Base-by-base conservation (phyloP, 2,113 vertebrate species). In the Phylloscopus trochilus region DNA sequence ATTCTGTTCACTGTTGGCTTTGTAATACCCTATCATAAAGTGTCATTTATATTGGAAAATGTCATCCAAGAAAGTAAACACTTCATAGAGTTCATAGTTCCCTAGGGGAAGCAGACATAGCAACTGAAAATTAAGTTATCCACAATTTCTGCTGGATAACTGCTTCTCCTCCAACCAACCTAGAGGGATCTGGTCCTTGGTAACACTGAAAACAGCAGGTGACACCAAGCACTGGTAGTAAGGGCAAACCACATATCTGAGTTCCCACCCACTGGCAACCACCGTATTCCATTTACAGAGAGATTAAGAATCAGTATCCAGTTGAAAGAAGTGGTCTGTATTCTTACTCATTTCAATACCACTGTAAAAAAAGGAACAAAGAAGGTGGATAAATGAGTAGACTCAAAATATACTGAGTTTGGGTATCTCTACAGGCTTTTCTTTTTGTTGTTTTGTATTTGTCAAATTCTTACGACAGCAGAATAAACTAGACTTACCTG, bases 1-100 rank as follows among this genome's bases (percentile, higher is more conserved):
- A 27, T 27, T 52, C 53, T 80, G 16, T 78, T 91, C 47, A 52
- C 24, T 64, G 37, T 15, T 74, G 41, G 44, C 44, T 95, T 90
- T 26, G 7, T 79, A 79, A 68, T 55, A 63, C 6, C 20, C 17
- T 63, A 28, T 85, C 41, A 52, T 46, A 22, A 83, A 83, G 16
- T 59, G 51, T 77, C 35, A 80, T 78, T 83, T 83, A 47, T 63
- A 95, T 22, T 88, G 26, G 64, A 79, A 92, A 93, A 83, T 33
- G 35, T 86, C 90, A 95, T 47, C 47, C 63, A 74, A 83, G 55
- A 88, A 92, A 90, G 83, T 72, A 95, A 95, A 93, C 47, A 92
- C 80, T 93, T 83, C 82, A 63, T 8, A 80, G 59, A 86, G 33
- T 27, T 63, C 11, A 1, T 7, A 68, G 68, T 49, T 88, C 83